Evolutionary conservation across 2,113 vertebrate genomes (phyloP).

Genomic region (Gnathochromis pfefferi): DNA sequence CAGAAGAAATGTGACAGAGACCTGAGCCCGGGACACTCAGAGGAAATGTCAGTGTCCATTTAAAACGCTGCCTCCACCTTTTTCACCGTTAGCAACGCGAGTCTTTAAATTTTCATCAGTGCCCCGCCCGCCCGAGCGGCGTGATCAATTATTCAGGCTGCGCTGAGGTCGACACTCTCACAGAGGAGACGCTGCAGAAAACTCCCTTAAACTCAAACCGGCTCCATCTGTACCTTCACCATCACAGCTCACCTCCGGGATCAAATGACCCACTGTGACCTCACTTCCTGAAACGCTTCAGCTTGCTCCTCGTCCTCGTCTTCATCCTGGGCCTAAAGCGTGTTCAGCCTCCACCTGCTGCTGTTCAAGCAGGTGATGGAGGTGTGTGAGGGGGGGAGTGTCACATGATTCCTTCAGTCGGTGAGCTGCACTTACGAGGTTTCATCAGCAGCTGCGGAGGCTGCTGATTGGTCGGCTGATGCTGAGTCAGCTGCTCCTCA

Average conservation of each 20-base stretch:
- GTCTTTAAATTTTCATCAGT: slow-evolving; percentile 41
- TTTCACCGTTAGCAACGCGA: slow-evolving; percentile 25
- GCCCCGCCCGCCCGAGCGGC: not conserved
- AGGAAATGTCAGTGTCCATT: not conserved
- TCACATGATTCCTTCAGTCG: not conserved
- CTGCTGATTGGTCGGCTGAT: not conserved
- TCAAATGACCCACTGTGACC: not conserved
- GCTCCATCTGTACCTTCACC: not conserved
- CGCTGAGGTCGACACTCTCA: slow-evolving; percentile 11
- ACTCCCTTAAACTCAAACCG: not conserved
- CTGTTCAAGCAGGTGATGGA: not conserved
- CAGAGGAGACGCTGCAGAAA: not conserved
- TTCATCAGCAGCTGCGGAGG: not conserved
- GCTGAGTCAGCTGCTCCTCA: not conserved
- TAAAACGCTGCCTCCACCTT: not conserved
- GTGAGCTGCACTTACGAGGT: not conserved
- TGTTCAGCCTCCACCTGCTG: not conserved
- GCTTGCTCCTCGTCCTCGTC: not conserved
- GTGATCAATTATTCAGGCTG: slow-evolving; percentile 29
- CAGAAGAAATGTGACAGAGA: not conserved
- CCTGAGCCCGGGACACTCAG: not conserved
- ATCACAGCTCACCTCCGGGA: not conserved
- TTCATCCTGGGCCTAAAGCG: not conserved
- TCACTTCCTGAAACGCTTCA: not conserved
- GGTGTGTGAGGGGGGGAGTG: not conserved